Percentiles rank a stretch among this genome's conserved stretches.
These are phyloP conservation scores for Paedocypris sp. DNA, from an alignment of 2,113 vertebrate species.

Conservation along the genomic window DNA sequence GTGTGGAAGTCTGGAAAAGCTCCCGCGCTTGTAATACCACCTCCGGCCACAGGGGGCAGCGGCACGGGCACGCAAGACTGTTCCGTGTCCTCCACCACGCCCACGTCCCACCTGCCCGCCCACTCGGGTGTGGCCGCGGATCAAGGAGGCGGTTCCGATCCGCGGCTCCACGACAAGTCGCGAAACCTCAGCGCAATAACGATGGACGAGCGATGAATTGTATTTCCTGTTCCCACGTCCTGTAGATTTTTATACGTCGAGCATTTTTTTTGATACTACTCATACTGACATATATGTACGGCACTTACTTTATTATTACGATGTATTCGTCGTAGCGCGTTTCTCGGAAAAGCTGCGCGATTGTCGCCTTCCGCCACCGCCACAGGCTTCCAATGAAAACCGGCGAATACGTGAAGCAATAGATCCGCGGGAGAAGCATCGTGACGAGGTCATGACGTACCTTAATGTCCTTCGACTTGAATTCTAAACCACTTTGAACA, in stretches of 20 bases:
- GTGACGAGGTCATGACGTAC: not conserved
- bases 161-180: too few relatives aligned
- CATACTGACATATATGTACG: too few relatives aligned
- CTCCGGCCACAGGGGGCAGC: constrained; percentile 28
- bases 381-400: not conserved
- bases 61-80: constrained; percentile 46
- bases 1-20: constrained; percentile 4
- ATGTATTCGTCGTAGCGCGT: too few relatives aligned
- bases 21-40: constrained; percentile 15
- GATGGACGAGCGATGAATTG: too few relatives aligned
- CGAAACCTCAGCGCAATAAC: too few relatives aligned
- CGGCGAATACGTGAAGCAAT: not conserved
- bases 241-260: too few relatives aligned
- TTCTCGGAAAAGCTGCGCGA: too few relatives aligned
- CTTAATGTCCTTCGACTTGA: constrained; percentile 4
- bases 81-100: constrained; percentile 46
- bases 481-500: not conserved
- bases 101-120: constrained; percentile 25
- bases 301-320: too few relatives aligned
- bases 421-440: not conserved
- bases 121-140: constrained; percentile 17
- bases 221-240: too few relatives aligned
- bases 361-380: not conserved
- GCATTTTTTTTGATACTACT: too few relatives aligned
- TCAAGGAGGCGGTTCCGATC: not conserved